A percentile compares a stretch with the other conserved stretches of the same genome.
phyloP scores from a whole-genome alignment of 2,113 vertebrate species.

The Micronycteris hirsuta region DNA sequence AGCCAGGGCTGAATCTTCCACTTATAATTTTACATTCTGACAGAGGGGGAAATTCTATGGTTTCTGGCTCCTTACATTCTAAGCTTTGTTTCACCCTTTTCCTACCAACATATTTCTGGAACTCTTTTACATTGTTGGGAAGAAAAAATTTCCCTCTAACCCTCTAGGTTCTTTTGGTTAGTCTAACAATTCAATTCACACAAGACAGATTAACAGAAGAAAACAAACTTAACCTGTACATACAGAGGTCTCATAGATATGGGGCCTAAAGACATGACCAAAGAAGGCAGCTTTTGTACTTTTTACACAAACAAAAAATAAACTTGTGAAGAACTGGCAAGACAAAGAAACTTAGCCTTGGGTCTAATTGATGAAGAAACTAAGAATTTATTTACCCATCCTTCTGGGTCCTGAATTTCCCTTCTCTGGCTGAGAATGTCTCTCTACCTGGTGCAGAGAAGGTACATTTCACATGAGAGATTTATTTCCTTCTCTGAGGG shows the following conservation, averaged over 20 bases:
- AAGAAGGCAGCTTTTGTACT: not conserved
- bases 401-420: not conserved
- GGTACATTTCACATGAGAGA: not conserved
- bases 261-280: not conserved
- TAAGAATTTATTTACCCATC: not conserved
- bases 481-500: not conserved
- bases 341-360: not conserved
- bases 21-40: no score
- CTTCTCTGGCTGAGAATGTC: not conserved
- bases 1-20: no score
- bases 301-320: not conserved
- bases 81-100: not conserved
- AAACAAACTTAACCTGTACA: not conserved
- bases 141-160: not conserved
- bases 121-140: not conserved
- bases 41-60: no score
- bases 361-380: not conserved
- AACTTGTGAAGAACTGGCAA: not conserved
- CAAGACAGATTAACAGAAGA: not conserved
- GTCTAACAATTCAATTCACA: not conserved
- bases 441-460: not conserved
- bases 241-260: not conserved
- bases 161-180: not conserved
- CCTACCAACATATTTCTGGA: not conserved
- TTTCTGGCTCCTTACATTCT: not conserved